Conservation (phyloP, 2,113 vertebrate species). For the Salvator merianae region DNA sequence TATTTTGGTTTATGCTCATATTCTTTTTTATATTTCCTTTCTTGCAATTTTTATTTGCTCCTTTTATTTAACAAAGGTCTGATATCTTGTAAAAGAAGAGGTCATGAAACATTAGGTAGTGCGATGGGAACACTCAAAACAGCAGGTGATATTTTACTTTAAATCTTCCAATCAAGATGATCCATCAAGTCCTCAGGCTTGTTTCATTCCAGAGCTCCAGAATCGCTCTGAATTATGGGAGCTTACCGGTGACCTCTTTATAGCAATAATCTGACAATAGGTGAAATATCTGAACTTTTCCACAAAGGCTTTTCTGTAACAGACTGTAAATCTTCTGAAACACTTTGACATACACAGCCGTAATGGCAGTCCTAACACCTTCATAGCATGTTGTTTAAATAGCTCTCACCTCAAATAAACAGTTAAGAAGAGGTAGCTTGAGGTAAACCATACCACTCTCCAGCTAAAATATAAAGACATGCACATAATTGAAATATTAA, state of each 20-base stretch:
- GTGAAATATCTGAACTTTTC: slow-evolving; percentile 35
- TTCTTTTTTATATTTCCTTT: slow-evolving; percentile 49
- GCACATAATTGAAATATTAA: neutral
- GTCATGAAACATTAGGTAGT: slow-evolving; percentile 57
- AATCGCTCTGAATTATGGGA: slow-evolving; percentile 62
- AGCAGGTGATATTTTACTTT: slow-evolving; percentile 68
- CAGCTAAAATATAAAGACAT: slow-evolving; percentile 2
- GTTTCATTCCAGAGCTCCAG: slow-evolving; percentile 38
- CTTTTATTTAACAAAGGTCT: slow-evolving; percentile 54
- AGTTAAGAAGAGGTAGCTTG: slow-evolving; percentile 31
- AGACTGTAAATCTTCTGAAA: slow-evolving; percentile 50
- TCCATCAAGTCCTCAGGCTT: slow-evolving; percentile 48
- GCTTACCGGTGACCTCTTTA: slow-evolving; percentile 56
- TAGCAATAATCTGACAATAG: slow-evolving; percentile 64
- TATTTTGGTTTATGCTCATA: slow-evolving; percentile 45
- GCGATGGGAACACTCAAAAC: slow-evolving; percentile 51
- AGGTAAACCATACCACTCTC: no score
- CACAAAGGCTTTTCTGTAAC: slow-evolving; percentile 28
- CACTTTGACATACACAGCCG: slow-evolving; percentile 55
- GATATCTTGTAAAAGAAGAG: slow-evolving; percentile 19
- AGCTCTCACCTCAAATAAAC: slow-evolving; percentile 43
- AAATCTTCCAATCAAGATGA: slow-evolving; percentile 63
- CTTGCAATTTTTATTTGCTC: slow-evolving; percentile 19
- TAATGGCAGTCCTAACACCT: slow-evolving; percentile 34
- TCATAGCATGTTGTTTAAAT: slow-evolving; percentile 49